A percentile compares a stretch with the other conserved stretches of the same genome.
These are phyloP conservation scores for Drosophila tristis DNA, from an alignment of 1,140 invertebrate genomes.

Conservation along the genomic window DNA sequence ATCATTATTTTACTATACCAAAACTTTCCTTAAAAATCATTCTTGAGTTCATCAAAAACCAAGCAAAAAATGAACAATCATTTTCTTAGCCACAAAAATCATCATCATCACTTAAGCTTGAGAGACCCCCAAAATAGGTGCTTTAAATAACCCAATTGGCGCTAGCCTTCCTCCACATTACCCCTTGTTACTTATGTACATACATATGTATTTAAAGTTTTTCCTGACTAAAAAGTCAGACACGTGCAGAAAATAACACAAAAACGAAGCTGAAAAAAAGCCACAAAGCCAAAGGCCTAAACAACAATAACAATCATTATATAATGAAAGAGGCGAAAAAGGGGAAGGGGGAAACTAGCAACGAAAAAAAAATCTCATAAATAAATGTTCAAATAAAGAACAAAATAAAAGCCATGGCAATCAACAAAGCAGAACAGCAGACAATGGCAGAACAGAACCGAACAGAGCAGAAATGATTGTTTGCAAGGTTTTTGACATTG, in stretches of 20 bases:
- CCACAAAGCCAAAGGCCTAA: conserved; percentile 39
- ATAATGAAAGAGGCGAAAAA: conserved; percentile 40
- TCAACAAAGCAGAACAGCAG: conserved; percentile 19
- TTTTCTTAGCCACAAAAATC: not conserved
- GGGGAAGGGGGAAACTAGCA: not conserved
- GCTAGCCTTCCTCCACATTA: conserved; percentile 4
- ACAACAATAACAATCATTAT: conserved; percentile 70
- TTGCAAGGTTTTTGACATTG: conserved; percentile 50
- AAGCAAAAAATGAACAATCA: not conserved
- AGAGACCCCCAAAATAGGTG: conserved; percentile 1
- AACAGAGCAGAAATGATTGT: conserved; percentile 48
- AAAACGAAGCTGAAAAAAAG: conserved; percentile 31
- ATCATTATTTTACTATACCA: no score
- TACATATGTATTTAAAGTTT: conserved; percentile 13
- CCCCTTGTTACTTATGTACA: not conserved
- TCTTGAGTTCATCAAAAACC: no score
- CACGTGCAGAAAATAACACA: conserved; percentile 48
- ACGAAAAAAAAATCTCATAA: conserved; percentile 46
- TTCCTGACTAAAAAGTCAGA: conserved; percentile 37
- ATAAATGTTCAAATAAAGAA: conserved; percentile 68
- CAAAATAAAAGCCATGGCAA: conserved; percentile 33
- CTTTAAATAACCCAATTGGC: conserved; percentile 8
- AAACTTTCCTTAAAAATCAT: no score
- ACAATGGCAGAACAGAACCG: conserved; percentile 50
- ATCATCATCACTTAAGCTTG: conserved; percentile 4